Percentiles rank a stretch among this genome's conserved stretches.
These are phyloP conservation scores for Nyctereutes procyonoides DNA, from an alignment of 2,113 vertebrate species.

Conservation along the genomic window DNA sequence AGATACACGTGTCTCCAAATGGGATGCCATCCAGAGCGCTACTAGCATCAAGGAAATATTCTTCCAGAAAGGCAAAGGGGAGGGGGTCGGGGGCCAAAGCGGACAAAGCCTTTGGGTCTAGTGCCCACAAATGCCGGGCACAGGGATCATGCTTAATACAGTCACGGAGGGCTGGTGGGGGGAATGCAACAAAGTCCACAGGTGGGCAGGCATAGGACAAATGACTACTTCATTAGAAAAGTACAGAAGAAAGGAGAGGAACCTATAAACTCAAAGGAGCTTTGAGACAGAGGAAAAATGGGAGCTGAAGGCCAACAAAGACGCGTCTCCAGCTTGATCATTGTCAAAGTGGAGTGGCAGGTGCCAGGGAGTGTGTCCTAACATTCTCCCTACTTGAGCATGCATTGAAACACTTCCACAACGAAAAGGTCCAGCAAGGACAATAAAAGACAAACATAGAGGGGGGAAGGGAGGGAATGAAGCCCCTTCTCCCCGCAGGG, in stretches of 20 bases:
- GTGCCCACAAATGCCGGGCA: not conserved
- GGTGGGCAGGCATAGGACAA: not conserved
- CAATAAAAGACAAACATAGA: not conserved
- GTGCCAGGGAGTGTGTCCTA: too few species aligned
- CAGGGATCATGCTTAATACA: too few species aligned
- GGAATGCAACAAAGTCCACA: too few species aligned
- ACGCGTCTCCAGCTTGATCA: not conserved
- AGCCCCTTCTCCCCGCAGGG: too few species aligned
- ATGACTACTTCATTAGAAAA: not conserved
- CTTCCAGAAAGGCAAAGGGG: not conserved
- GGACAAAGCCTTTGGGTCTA: not conserved
- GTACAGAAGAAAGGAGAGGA: not conserved
- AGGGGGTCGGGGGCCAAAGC: too few species aligned
- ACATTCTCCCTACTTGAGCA: not conserved
- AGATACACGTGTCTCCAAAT: not conserved
- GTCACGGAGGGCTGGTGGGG: fast-evolving
- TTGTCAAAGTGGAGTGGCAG: not conserved
- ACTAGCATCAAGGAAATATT: not conserved
- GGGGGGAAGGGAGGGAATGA: not conserved
- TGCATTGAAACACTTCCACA: too few species aligned
- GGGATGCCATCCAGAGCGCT: too few species aligned
- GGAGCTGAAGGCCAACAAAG: not conserved
- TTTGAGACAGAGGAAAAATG: not conserved
- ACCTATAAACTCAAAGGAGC: not conserved
- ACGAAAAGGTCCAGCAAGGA: not conserved